Conservation (phyloP, 2,888 invertebrate genomes). For the Tigriopus californicus region DNA sequence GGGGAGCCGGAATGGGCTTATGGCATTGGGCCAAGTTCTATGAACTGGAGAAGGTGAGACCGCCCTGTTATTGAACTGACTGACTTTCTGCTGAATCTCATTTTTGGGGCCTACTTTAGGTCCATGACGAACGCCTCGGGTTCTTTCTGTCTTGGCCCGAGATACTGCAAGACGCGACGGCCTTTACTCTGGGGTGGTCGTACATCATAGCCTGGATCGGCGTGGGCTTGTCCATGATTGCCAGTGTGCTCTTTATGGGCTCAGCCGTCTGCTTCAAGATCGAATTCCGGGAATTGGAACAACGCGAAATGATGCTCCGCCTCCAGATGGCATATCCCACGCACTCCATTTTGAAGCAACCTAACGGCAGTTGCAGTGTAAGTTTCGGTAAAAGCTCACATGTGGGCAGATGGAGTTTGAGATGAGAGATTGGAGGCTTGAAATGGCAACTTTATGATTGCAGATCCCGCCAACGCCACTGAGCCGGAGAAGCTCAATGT, state of each 20-base stretch:
- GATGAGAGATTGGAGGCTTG: too few species aligned
- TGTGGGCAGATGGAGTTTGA: too few species aligned
- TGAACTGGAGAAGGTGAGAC: slow-evolving; percentile 2
- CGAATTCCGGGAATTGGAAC: not conserved
- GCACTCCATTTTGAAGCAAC: too few species aligned
- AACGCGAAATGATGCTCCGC: not conserved
- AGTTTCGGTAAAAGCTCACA: too few species aligned
- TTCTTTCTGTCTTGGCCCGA: slow-evolving; percentile 6
- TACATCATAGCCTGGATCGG: slow-evolving; percentile 7
- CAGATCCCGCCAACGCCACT: too few species aligned
- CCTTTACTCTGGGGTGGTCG: slow-evolving; percentile 1
- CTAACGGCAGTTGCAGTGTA: too few species aligned
- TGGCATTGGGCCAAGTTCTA: slow-evolving; percentile 5
- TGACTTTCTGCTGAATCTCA: too few species aligned
- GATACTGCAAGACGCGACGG: not conserved
- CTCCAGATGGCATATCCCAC: too few species aligned
- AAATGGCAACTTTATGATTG: too few species aligned
- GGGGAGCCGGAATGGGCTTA: not conserved
- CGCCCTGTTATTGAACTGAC: not conserved
- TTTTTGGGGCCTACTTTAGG: not conserved
- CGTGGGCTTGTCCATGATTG: not conserved
- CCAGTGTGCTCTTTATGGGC: not conserved
- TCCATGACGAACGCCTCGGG: not conserved
- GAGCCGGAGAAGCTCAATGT: too few species aligned
- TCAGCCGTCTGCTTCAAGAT: not conserved